Conservation (phyloP, 2,888 invertebrate species). For the Steinernema hermaphroditum region DNA sequence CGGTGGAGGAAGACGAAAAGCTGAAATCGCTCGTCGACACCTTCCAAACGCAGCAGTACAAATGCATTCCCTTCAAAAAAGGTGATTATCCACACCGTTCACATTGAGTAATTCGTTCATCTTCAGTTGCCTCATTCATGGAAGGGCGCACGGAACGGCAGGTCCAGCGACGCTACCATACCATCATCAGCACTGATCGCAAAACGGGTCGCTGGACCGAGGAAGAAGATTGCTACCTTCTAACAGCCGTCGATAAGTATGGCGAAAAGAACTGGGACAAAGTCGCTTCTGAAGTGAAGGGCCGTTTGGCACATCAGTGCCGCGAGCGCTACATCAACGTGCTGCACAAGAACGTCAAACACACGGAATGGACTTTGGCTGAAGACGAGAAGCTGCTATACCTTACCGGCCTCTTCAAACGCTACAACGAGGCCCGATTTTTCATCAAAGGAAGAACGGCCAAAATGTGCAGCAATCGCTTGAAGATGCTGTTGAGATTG, state of each 20-base stretch:
- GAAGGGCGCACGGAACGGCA: slow-evolving; percentile 16
- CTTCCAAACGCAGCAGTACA: slow-evolving; percentile 73
- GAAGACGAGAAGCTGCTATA: slow-evolving; percentile 46
- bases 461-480: background rate
- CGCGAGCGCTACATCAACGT: slow-evolving; percentile 51
- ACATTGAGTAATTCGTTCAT: too few species aligned
- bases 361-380: slow-evolving; percentile 60
- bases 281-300: slow-evolving; percentile 61
- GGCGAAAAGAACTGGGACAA: slow-evolving; percentile 47
- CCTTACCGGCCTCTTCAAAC: background rate
- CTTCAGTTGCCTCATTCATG: slow-evolving; percentile 13
- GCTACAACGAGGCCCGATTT: background rate
- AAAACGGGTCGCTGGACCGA: background rate
- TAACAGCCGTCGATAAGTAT: slow-evolving; percentile 45
- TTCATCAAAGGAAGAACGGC: slow-evolving; percentile 1
- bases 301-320: slow-evolving; percentile 53
- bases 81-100: too few species aligned
- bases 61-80: slow-evolving; percentile 76
- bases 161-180: background rate
- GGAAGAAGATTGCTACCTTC: slow-evolving; percentile 33
- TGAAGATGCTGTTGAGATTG: slow-evolving; percentile 11
- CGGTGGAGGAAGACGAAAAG: slow-evolving; percentile 75
- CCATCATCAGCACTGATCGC: background rate
- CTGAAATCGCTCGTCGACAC: slow-evolving; percentile 74
- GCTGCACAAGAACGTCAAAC: slow-evolving; percentile 49